A percentile compares a stretch with the other conserved stretches of the same genome.
phyloP scores from a whole-genome alignment of 1,140 invertebrate species.

The Leptopilina boulardi region DNA sequence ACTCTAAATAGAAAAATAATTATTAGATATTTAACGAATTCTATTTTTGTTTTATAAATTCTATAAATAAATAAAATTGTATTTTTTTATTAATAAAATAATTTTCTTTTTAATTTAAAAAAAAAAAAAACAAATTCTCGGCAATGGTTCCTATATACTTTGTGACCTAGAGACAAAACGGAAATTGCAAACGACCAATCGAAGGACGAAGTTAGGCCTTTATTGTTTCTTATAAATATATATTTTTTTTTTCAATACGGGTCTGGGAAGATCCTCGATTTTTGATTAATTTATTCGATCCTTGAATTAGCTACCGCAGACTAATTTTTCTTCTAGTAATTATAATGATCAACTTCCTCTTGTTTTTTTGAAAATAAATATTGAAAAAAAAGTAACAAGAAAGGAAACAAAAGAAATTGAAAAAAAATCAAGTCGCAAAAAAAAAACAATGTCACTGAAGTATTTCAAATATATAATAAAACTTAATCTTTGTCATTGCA shows the following conservation, averaged over 20 bases:
- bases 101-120: background rate
- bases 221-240: background rate
- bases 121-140: background rate
- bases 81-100: background rate
- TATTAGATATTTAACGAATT: background rate
- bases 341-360: background rate
- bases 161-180: constrained; percentile 1
- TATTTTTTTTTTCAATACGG: background rate
- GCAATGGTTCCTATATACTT: background rate
- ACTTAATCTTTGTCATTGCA: no score
- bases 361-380: background rate
- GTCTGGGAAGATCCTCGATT: background rate
- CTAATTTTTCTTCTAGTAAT: background rate
- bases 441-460: no score
- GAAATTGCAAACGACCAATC: background rate
- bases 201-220: constrained; percentile 1
- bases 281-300: background rate
- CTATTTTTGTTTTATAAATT: background rate
- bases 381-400: no score
- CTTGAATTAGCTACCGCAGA: background rate
- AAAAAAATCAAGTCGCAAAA: no score
- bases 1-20: background rate
- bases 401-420: no score
- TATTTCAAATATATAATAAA: no score
- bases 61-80: no score